Base-by-base conservation (phyloP, 2,797 vertebrate species). In the Enteromius anoplus region DNA sequence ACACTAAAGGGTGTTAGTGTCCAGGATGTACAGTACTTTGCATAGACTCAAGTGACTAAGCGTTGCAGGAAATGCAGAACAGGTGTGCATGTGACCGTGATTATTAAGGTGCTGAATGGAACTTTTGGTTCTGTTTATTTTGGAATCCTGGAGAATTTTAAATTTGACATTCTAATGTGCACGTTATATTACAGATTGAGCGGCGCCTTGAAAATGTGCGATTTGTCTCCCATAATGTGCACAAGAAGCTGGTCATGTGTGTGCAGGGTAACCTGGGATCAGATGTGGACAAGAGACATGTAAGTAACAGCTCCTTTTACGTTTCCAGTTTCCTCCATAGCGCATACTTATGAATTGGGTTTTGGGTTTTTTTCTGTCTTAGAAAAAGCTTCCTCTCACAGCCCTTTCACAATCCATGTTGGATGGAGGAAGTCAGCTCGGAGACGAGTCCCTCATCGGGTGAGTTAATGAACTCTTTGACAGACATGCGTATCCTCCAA, bases 331-430 rank as follows among this genome's bases (percentile, higher is more conserved):
- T 10, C 32, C 45, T 53, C 11, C 19, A 3, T 49, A 5, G 69
- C 37, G 19, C 45, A 4, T 75, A 5, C 32, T 78, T 82, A 55
- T 32, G 40, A 12, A 49, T 87, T 66, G 1, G 91, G 69, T 90
- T 8, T n/a, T n/a, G n/a, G n/a, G 1, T 85, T 86, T 53, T 58
- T 32, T 32, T 29, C 37, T 23, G 87, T 91, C 62, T 69, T 85
- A 99, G 98, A 99, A 97, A 92, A 99, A 97, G 80, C 93, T 99
- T 42, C 97, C 98, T 0, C 91, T 99, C 66, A 97, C 95, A 0
- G 90, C 92, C 0, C 94, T 99, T 58, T 97, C 96, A 26, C 97
- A 99, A 89, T 93, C 95, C 75, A 96, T 99, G 96, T 93, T 95
- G 85, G 98, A 99, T 70, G 97, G 96, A 5, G 96, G 94, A 0